Base-by-base conservation (phyloP, 2,888 invertebrate species). In the Frankliniella intonsa region DNA sequence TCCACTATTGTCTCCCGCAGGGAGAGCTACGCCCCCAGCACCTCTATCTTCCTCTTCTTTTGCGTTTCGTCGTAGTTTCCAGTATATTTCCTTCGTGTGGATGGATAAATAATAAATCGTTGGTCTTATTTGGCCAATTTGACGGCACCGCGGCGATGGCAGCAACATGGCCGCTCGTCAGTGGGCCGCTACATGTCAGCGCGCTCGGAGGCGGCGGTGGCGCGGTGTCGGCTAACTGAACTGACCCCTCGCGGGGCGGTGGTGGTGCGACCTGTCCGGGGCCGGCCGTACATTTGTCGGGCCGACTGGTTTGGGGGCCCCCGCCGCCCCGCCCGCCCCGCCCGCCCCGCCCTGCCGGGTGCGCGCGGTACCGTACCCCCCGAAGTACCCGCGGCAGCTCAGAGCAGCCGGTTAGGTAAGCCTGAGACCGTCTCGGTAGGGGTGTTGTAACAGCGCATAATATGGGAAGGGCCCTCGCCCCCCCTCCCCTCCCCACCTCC, bases 401-500 rank as follows among this genome's bases (percentile, higher is more conserved):
- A 11, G 38, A 38, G 38, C 38, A 38, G 22, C 69, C 22, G 69
- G 69, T 69, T 69, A 69, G 69, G 69, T 69, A 69, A 69, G 69
- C 69, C 69, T 22, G 69, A 11, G 69, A 22, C 11, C 69, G 22
- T 69, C 22, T n/a, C 69, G 69, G 69, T 65, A 19, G 65, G 65
- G 2, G 65, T 69, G 69, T 69, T 69, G 69, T 69, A 69, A 69
- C 69, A 19, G 69, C 69, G 69, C 69, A 69, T 69, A 69, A 69
- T 69, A 69, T 69, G 69, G 69, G 69, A 69, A 69, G 69, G 69
- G 69, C 69, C 69, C 55, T 14, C 69, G 8, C 0, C 22, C 22
- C 22, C 65, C 19, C 65, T 19, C 65, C 65, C 65, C 65, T 19
- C 65, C 65, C n/a, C n/a, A n/a, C 5, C 5, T 38, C 38, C 38